Conservation (phyloP, 2,888 invertebrate species). For the Coronaproctus castanopsis region DNA sequence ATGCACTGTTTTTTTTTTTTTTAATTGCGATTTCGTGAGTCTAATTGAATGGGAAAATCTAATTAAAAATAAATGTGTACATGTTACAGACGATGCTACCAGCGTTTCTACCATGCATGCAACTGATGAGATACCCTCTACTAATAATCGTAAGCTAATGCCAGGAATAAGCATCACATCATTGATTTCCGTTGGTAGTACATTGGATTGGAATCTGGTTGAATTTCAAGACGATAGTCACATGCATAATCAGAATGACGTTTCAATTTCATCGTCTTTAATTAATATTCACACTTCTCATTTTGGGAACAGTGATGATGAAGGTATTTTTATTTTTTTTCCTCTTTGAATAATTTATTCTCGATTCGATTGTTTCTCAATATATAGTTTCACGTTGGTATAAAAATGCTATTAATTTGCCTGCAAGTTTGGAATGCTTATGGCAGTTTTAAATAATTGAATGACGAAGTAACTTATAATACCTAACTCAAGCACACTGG, state of each 20-base stretch:
- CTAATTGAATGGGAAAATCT: no score
- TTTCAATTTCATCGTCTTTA: conserved; percentile 6
- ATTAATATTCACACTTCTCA: conserved; percentile 9
- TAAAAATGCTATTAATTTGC: no score
- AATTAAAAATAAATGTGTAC: no score
- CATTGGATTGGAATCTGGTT: neutral
- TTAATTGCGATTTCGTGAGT: no score
- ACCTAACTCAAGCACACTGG: no score
- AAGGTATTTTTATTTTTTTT: neutral
- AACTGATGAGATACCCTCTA: neutral
- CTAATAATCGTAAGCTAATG: neutral
- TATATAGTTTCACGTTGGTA: no score
- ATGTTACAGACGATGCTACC: neutral
- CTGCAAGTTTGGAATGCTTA: no score
- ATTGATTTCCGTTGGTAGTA: neutral
- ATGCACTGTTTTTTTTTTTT: no score
- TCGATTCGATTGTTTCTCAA: no score
- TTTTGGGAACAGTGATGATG: conserved; percentile 11
- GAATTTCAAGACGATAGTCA: neutral
- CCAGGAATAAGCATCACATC: neutral
- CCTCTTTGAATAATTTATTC: neutral
- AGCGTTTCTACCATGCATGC: neutral
- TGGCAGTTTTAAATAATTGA: no score
- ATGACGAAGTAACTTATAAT: no score
- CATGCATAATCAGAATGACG: neutral